A percentile compares a stretch with the other conserved stretches of the same genome.
Evolutionary conservation across 2,888 invertebrate species (phyloP).

Genomic region (Ditylenchus weischeri): DNA sequence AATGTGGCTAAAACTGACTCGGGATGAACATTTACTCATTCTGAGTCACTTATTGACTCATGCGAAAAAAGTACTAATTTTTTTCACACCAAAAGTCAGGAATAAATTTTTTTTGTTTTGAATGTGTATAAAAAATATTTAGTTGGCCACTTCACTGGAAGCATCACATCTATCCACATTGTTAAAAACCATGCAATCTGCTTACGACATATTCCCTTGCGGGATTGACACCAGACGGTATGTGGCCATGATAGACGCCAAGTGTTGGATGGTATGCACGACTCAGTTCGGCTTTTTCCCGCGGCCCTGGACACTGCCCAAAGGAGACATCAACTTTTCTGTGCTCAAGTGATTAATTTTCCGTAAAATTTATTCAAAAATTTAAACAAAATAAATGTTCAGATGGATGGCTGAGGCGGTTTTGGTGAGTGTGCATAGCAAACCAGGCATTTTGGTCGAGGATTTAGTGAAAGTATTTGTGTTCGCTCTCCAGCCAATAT

Average conservation of each 20-base stretch:
- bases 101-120: too few relatives aligned
- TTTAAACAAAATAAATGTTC: conserved; percentile 5
- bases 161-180: conserved; percentile 10
- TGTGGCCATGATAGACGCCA: conserved; percentile 34
- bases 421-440: conserved; percentile 41
- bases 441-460: conserved; percentile 42
- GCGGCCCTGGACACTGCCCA: conserved; percentile 49
- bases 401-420: conserved; percentile 53
- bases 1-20: too few relatives aligned
- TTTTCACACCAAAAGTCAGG: too few relatives aligned
- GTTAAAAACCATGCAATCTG: conserved; percentile 19
- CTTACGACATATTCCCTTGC: conserved; percentile 32
- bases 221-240: conserved; percentile 49
- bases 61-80: too few relatives aligned
- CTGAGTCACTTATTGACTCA: too few relatives aligned
- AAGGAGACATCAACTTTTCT: conserved; percentile 34
- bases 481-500: conserved; percentile 47
- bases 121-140: conserved; percentile 2
- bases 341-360: conserved; percentile 21
- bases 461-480: conserved; percentile 43
- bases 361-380: not conserved
- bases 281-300: conserved; percentile 31
- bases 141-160: not conserved
- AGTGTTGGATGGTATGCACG: conserved; percentile 43
- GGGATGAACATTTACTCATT: too few relatives aligned